Evolutionary conservation across 2,797 vertebrate genomes (phyloP).

Genomic region (Myotis findleyi): DNA sequence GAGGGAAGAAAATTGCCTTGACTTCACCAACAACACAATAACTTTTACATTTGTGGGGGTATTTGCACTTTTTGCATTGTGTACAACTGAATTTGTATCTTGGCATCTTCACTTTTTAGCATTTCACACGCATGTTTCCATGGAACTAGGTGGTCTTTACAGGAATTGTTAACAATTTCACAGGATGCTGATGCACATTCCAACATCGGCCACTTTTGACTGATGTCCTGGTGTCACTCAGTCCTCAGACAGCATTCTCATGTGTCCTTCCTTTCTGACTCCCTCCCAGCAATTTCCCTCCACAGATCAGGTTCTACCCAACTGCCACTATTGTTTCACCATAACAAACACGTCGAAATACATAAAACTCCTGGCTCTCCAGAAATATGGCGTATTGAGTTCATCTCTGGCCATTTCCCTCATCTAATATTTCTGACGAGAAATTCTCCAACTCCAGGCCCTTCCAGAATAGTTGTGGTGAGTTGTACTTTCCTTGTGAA

Average conservation of each 20-base stretch:
- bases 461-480: slow-evolving; percentile 50
- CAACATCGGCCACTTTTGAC: slow-evolving; percentile 1
- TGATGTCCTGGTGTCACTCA: not conserved
- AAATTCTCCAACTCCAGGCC: slow-evolving; percentile 2
- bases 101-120: not conserved
- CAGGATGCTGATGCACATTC: not conserved
- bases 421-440: slow-evolving; percentile 57
- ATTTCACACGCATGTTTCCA: slow-evolving; percentile 4
- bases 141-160: not conserved
- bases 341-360: slow-evolving; percentile 43
- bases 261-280: not conserved
- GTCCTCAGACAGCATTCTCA: not conserved
- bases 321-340: slow-evolving; percentile 21
- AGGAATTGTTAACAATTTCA: slow-evolving; percentile 8
- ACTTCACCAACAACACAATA: not conserved
- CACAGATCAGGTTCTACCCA: not conserved
- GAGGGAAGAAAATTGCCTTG: not conserved
- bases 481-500: slow-evolving; percentile 52
- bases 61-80: slow-evolving; percentile 27
- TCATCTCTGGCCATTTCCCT: slow-evolving; percentile 24
- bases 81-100: not conserved
- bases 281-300: not conserved
- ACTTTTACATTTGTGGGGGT: not conserved
- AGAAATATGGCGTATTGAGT: not conserved
- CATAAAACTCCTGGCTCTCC: slow-evolving; percentile 23